Evolutionary conservation across 2,797 vertebrate genomes (phyloP).

Genomic region (Pseudochirops corinnae): DNA sequence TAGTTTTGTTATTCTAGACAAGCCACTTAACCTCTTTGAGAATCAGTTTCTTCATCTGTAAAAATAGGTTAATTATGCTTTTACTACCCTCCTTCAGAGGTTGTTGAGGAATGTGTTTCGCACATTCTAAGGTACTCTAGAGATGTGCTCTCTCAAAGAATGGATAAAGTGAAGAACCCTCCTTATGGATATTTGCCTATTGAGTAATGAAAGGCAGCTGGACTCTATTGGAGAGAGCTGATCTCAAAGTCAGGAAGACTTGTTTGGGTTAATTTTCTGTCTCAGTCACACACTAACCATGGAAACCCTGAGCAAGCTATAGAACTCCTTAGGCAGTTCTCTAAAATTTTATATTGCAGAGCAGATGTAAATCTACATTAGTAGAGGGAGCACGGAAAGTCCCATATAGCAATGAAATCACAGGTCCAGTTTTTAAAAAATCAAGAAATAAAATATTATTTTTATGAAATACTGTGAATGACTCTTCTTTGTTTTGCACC

Average conservation of each 20-base stretch:
- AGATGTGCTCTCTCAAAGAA: neutral
- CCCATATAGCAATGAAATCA: neutral
- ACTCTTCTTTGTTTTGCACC: neutral
- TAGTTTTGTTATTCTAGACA: neutral
- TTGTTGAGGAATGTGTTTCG: neutral
- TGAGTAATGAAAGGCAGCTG: neutral
- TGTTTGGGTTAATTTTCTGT: neutral
- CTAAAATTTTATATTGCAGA: neutral
- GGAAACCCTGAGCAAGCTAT: neutral
- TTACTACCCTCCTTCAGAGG: neutral
- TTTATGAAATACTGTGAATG: constrained; percentile 23
- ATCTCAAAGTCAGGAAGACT: neutral
- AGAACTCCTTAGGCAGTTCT: neutral
- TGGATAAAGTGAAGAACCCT: neutral
- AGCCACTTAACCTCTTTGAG: neutral
- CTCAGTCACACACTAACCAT: neutral
- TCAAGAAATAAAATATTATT: constrained; percentile 31
- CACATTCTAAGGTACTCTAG: neutral
- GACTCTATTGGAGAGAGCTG: neutral
- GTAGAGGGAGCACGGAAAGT: neutral
- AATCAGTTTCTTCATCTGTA: neutral
- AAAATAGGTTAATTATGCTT: neutral
- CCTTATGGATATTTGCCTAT: neutral
- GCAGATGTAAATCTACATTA: neutral
- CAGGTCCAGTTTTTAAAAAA: neutral